Percentiles rank a stretch among this genome's conserved stretches.
Evolutionary conservation across 1,140 invertebrate species (phyloP).

Genomic region (Bicyclus anynana): DNA sequence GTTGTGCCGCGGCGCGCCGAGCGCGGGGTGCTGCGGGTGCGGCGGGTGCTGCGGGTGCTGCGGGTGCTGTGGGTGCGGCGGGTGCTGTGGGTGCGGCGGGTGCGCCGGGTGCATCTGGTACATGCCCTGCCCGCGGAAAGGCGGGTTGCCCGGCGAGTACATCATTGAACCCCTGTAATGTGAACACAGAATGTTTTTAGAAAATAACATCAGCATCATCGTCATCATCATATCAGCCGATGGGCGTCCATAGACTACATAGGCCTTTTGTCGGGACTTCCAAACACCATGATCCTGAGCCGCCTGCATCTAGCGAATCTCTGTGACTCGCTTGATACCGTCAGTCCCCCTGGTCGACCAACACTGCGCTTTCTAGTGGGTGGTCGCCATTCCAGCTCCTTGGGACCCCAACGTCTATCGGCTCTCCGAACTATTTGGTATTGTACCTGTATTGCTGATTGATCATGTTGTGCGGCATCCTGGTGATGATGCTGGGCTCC

Average conservation of each 20-base stretch:
- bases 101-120: slow-evolving; percentile 30
- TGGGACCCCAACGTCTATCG: too few species aligned
- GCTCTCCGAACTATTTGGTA: too few species aligned
- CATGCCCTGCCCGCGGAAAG: slow-evolving; percentile 44
- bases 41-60: slow-evolving; percentile 32
- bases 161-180: slow-evolving; percentile 62
- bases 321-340: too few species aligned
- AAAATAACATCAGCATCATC: too few species aligned
- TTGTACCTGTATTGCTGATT: slow-evolving; percentile 76
- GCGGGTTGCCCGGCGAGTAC: slow-evolving; percentile 40
- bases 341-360: too few species aligned
- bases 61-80: slow-evolving; percentile 22
- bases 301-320: too few species aligned
- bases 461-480: slow-evolving; percentile 80
- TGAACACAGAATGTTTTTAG: background rate
- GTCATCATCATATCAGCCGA: too few species aligned
- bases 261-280: too few species aligned
- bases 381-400: too few species aligned
- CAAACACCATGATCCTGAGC: too few species aligned
- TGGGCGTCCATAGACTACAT: too few species aligned
- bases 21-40: slow-evolving; percentile 9
- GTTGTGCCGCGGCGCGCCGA: background rate
- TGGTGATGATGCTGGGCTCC: slow-evolving; percentile 80
- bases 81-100: slow-evolving; percentile 23
- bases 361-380: too few species aligned